These are phyloP conservation scores for Desmophyllum pertusum DNA, from an alignment of 92 coral and sea anemone genomes.

Conservation along the genomic window DNA sequence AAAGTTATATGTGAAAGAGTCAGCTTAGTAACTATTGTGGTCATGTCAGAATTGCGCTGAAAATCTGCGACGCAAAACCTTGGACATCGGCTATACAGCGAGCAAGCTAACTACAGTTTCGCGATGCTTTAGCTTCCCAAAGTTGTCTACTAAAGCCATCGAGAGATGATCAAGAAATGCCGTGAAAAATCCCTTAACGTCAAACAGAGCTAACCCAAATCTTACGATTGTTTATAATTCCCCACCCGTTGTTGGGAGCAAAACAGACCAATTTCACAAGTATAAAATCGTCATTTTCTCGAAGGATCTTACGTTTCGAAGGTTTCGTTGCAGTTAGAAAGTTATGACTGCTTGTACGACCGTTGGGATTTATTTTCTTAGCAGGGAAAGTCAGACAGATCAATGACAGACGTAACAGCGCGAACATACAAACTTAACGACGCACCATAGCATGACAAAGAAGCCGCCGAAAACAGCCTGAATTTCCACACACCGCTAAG, in stretches of 20 bases:
- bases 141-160: neutral
- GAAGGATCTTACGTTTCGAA: neutral
- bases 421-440: conserved; percentile 21
- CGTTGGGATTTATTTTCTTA: neutral
- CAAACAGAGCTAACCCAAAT: conserved; percentile 45
- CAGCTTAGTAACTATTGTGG: conserved; percentile 42
- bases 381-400: neutral
- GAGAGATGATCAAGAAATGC: neutral
- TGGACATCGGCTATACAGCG: neutral
- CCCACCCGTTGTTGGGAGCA: conserved; percentile 61
- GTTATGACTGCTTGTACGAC: neutral
- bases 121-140: neutral
- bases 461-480: neutral
- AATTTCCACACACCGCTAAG: neutral
- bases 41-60: conserved; percentile 5
- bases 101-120: neutral
- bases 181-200: conserved; percentile 23
- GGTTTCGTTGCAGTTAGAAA: neutral
- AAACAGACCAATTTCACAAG: conserved; percentile 73
- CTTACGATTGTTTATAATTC: conserved; percentile 64
- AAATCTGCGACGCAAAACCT: neutral
- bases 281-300: conserved; percentile 52
- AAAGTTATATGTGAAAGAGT: conserved; percentile 66
- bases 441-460: conserved; percentile 31
- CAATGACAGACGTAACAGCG: conserved; percentile 44